Conservation (phyloP, 2,797 vertebrate species). For the Atherinosoma microstoma region DNA sequence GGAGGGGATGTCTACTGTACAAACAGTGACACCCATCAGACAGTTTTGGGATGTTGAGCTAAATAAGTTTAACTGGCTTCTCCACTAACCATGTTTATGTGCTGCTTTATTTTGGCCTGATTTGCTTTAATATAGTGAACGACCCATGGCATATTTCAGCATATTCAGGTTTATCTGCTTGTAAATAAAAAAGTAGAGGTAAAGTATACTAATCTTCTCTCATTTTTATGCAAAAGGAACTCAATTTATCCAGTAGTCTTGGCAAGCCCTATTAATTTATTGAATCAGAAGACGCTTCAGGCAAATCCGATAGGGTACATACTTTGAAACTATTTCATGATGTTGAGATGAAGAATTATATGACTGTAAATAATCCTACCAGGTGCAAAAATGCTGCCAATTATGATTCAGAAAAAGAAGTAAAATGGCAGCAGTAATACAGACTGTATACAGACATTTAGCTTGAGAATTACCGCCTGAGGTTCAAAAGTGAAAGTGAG, state of each 20-base stretch:
- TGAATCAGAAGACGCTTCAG: too few species aligned
- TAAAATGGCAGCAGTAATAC: not conserved
- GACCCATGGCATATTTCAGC: too few species aligned
- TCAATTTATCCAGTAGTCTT: too few species aligned
- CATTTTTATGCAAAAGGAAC: too few species aligned
- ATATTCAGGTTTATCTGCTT: too few species aligned
- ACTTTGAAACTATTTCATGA: too few species aligned
- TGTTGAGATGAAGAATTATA: not conserved
- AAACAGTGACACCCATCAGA: not conserved
- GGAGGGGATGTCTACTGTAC: not conserved
- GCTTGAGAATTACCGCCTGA: constrained; percentile 1
- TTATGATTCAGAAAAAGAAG: not conserved
- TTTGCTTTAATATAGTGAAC: too few species aligned
- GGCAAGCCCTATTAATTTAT: too few species aligned
- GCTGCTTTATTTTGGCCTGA: not conserved
- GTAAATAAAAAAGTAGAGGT: too few species aligned
- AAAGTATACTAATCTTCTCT: too few species aligned
- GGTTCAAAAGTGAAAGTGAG: constrained; percentile 11
- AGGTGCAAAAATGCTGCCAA: too few species aligned
- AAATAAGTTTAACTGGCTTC: not conserved
- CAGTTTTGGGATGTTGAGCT: not conserved
- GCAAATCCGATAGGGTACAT: too few species aligned
- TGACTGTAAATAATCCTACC: not conserved
- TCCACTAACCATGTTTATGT: not conserved
- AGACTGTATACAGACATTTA: not conserved